Evolutionary conservation across 2,797 vertebrate genomes (phyloP).

Genomic region (Rhincodon typus): DNA sequence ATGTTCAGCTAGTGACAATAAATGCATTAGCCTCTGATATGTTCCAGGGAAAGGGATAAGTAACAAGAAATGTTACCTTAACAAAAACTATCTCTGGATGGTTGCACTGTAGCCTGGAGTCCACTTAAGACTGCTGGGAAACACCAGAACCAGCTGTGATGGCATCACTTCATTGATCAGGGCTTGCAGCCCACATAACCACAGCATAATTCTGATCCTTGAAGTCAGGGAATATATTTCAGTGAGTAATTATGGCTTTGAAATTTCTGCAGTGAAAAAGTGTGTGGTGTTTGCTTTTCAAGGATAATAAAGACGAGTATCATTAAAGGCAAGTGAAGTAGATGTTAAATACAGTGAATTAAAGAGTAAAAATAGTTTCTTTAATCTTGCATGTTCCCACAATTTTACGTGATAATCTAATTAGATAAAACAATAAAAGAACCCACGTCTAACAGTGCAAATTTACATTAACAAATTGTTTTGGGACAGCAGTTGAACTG

Average conservation of each 20-base stretch:
- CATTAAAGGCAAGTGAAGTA: neutral
- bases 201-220: neutral
- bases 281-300: neutral
- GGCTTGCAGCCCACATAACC: neutral
- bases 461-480: neutral
- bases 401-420: neutral
- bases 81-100: neutral
- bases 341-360: neutral
- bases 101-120: neutral
- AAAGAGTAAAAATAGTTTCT: neutral
- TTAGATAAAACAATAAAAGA: neutral
- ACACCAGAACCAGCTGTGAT: neutral
- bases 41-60: no score
- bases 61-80: no score
- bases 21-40: no score
- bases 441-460: no score
- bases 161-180: neutral
- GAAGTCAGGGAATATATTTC: neutral
- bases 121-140: neutral
- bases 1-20: no score
- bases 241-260: neutral
- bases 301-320: neutral
- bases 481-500: neutral
- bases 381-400: neutral
- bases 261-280: neutral